Percentiles rank a stretch among this genome's conserved stretches.
Conservation (phyloP, 2,113 vertebrate genomes). For the Nipponia nippon region DNA sequence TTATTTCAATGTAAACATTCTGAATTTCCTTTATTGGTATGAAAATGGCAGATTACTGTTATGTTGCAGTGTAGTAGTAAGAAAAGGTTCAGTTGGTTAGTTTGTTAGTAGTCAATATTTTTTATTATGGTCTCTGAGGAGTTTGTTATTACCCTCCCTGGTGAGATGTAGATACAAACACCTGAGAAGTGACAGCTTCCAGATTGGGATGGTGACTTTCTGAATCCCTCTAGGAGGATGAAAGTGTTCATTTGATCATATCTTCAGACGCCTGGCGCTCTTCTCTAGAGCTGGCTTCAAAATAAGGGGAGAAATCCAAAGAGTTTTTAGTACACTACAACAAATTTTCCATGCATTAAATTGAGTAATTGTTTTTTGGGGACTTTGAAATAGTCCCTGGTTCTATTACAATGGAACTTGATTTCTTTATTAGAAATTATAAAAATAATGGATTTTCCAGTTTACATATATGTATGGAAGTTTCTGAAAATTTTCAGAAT, state of each 20-base stretch:
- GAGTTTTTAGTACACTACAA: background rate
- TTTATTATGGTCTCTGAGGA: background rate
- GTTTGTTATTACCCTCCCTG: background rate
- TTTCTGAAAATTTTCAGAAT: background rate
- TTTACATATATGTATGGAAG: background rate
- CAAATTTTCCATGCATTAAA: background rate
- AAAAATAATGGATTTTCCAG: background rate
- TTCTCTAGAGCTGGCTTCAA: background rate
- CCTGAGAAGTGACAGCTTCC: background rate
- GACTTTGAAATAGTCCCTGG: background rate
- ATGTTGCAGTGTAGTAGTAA: background rate
- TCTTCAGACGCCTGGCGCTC: constrained; percentile 4
- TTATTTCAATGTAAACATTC: background rate
- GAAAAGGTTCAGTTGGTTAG: background rate
- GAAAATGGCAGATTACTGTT: background rate
- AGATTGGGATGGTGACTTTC: background rate
- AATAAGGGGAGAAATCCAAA: background rate
- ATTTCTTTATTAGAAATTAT: background rate
- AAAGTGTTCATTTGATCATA: background rate
- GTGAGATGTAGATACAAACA: background rate
- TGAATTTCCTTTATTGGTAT: background rate
- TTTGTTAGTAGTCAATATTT: background rate
- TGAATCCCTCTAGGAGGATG: background rate
- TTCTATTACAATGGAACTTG: background rate
- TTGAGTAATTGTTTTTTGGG: background rate